These are phyloP conservation scores for Lumbricus terrestris DNA, from an alignment of 2,888 invertebrate species.

Conservation along the genomic window DNA sequence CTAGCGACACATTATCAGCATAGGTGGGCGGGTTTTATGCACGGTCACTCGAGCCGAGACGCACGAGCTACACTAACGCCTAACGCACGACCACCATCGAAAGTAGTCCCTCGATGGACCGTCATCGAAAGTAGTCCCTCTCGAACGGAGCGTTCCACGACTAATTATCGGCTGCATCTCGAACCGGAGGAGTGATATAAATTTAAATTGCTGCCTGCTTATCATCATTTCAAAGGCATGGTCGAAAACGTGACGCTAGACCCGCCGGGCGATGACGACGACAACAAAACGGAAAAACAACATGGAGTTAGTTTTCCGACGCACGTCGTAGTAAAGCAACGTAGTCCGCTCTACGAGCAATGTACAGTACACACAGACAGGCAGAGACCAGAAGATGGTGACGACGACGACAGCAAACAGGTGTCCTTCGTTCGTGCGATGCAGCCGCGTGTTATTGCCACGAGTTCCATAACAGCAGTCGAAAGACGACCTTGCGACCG, in stretches of 20 bases:
- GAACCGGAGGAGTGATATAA: constrained; percentile 10
- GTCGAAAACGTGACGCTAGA: not conserved
- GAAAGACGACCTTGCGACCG: not conserved
- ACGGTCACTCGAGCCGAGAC: not conserved
- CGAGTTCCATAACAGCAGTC: not conserved
- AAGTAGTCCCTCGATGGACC: too few species aligned
- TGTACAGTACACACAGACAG: not conserved
- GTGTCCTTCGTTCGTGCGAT: not conserved
- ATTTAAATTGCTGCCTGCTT: constrained; percentile 14
- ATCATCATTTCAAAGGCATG: constrained; percentile 10
- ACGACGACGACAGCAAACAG: too few species aligned
- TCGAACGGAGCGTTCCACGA: not conserved
- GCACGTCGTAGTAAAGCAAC: not conserved
- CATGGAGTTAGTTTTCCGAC: constrained; percentile 11
- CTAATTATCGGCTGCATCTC: not conserved
- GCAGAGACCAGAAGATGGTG: not conserved
- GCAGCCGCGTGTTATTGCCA: constrained; percentile 8
- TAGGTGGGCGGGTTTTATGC: not conserved
- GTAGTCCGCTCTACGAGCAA: not conserved
- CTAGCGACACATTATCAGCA: not conserved
- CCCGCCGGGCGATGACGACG: not conserved
- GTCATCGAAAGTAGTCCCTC: not conserved
- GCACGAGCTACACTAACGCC: not conserved
- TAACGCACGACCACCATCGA: too few species aligned
- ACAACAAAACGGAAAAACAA: constrained; percentile 3